These are phyloP conservation scores for Hyperoplus lanceolatus DNA, from an alignment of 2,797 vertebrate species.

Conservation along the genomic window DNA sequence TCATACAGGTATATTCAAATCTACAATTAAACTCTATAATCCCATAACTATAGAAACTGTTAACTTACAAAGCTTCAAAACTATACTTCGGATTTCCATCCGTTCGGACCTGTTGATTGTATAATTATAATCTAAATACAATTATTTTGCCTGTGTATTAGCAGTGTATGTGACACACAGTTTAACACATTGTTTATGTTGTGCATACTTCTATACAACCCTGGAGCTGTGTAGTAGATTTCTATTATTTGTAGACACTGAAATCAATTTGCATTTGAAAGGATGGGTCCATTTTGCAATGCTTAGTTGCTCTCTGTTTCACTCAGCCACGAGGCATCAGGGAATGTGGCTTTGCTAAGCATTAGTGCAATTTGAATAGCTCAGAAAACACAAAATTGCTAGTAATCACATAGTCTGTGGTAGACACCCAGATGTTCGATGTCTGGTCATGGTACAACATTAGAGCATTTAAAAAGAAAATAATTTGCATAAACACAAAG, in stretches of 20 bases:
- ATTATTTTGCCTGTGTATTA: background rate
- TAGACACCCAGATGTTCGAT: constrained; percentile 32
- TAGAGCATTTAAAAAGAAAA: constrained; percentile 30
- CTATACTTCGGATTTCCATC: background rate
- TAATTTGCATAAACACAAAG: constrained; percentile 13
- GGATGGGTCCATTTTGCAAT: constrained; percentile 22
- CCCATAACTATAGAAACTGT: background rate
- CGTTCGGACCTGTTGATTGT: constrained; percentile 16
- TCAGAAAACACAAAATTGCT: constrained; percentile 33
- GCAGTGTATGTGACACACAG: background rate
- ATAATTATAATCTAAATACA: background rate
- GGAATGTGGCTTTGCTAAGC: constrained; percentile 37
- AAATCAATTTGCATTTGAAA: constrained; percentile 57
- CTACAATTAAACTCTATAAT: constrained; percentile 2
- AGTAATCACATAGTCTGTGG: constrained; percentile 10
- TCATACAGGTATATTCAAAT: constrained; percentile 5
- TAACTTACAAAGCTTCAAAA: background rate
- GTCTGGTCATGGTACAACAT: constrained; percentile 30
- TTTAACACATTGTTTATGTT: constrained; percentile 18
- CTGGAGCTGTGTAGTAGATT: constrained; percentile 32
- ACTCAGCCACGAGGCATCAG: constrained; percentile 29
- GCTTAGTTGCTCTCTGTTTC: constrained; percentile 38
- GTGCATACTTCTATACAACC: background rate
- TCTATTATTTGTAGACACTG: constrained; percentile 37
- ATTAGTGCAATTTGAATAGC: constrained; percentile 43